A percentile compares a stretch with the other conserved stretches of the same genome.
Evolutionary conservation across 2,797 vertebrate genomes (phyloP).

Genomic region (Miopithecus talapoin): DNA sequence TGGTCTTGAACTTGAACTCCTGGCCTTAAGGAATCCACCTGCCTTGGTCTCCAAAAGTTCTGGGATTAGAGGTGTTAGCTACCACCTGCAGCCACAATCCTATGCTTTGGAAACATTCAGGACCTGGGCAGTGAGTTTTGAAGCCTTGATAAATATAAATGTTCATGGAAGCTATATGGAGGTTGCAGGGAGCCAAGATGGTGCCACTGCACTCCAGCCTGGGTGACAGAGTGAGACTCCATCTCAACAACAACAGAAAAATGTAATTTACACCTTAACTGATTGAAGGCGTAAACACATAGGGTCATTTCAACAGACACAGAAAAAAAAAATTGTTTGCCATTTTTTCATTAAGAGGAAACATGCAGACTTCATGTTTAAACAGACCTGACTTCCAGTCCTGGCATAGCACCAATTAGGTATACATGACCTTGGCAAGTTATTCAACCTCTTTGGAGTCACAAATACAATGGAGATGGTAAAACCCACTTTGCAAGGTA

Average conservation of each 20-base stretch:
- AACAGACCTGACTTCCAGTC: neutral
- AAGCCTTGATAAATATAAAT: constrained; percentile 2
- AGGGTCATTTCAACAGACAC: neutral
- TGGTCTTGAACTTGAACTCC: neutral
- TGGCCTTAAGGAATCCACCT: neutral
- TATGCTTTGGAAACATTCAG: neutral
- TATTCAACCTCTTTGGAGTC: neutral
- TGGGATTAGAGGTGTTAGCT: neutral
- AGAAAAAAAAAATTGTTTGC: neutral
- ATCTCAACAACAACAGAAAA: too few relatives aligned
- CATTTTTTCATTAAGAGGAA: neutral
- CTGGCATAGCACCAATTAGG: neutral
- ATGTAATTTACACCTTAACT: neutral
- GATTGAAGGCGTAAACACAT: neutral
- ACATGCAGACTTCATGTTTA: neutral
- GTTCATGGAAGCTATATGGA: neutral
- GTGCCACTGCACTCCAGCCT: too few relatives aligned
- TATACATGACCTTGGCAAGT: neutral
- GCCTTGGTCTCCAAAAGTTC: neutral
- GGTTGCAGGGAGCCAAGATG: too few relatives aligned
- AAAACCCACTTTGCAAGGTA: neutral
- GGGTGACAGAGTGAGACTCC: too few relatives aligned
- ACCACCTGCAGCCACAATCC: neutral
- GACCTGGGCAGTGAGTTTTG: neutral
- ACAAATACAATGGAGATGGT: neutral